Percentiles rank a stretch among this genome's conserved stretches.
phyloP scores from a whole-genome alignment of 2,797 vertebrate genomes.

The Lacerta bilineata region DNA sequence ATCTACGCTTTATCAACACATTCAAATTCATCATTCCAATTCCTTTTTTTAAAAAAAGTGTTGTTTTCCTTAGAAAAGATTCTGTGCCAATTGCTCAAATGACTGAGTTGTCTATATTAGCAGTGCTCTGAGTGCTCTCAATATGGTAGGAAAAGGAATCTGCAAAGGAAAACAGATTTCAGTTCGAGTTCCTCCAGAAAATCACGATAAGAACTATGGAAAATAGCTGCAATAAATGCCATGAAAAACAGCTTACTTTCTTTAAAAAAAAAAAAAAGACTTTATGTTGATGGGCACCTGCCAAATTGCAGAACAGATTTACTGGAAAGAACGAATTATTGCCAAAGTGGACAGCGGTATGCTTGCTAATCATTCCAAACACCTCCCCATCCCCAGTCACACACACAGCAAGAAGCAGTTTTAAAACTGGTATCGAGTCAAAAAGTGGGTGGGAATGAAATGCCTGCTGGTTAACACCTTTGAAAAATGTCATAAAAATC shows the following conservation, averaged over 20 bases:
- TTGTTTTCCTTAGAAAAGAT: slow-evolving; percentile 51
- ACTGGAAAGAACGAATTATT: slow-evolving; percentile 62
- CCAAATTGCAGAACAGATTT: slow-evolving; percentile 73
- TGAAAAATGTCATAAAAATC: slow-evolving; percentile 34
- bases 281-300: slow-evolving; percentile 58
- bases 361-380: slow-evolving; percentile 69
- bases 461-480: slow-evolving; percentile 60
- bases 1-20: slow-evolving; percentile 25
- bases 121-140: slow-evolving; percentile 12
- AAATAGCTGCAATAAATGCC: slow-evolving; percentile 33
- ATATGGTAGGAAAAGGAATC: slow-evolving; percentile 49
- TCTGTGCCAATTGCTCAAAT: slow-evolving; percentile 3
- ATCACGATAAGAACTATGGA: slow-evolving; percentile 21
- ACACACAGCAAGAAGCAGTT: slow-evolving; percentile 67
- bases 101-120: slow-evolving; percentile 2
- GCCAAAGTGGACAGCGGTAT: slow-evolving; percentile 71
- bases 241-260: slow-evolving; percentile 56
- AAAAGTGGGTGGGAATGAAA: slow-evolving; percentile 44
- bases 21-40: slow-evolving; percentile 31
- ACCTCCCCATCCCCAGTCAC: slow-evolving; percentile 70
- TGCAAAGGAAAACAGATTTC: slow-evolving; percentile 48
- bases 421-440: slow-evolving; percentile 52
- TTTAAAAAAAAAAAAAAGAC: slow-evolving; percentile 49
- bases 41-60: slow-evolving; percentile 40
- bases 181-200: slow-evolving; percentile 38